Conservation (phyloP, 2,888 invertebrate species). For the Toxonevra muliebris region DNA sequence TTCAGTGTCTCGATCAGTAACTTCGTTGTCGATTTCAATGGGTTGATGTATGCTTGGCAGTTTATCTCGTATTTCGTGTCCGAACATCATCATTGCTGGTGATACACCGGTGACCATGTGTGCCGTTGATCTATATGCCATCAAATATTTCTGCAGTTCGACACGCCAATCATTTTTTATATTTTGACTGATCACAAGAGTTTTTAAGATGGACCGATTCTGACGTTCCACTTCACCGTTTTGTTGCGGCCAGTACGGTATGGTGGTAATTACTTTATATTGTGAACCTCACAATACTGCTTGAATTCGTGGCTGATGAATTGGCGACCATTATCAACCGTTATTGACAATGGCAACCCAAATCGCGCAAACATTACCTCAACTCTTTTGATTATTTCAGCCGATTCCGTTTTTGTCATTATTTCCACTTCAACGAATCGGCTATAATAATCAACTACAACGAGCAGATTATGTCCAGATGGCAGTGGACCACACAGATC, state of each 20-base stretch:
- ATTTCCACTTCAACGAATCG: slow-evolving; percentile 26
- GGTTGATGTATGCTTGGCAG: slow-evolving; percentile 1
- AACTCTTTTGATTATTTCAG: too few species aligned
- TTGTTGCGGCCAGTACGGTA: slow-evolving; percentile 43
- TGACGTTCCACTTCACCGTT: slow-evolving; percentile 27
- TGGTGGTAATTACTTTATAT: slow-evolving; percentile 41
- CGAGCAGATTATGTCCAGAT: slow-evolving; percentile 32
- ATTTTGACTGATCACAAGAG: slow-evolving; percentile 7
- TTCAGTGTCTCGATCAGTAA: too few species aligned
- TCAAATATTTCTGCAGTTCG: slow-evolving; percentile 6
- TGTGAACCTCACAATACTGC: slow-evolving; percentile 35
- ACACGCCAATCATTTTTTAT: slow-evolving; percentile 5
- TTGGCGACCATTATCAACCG: slow-evolving; percentile 49
- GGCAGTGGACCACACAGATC: slow-evolving; percentile 42
- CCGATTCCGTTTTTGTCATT: slow-evolving; percentile 31
- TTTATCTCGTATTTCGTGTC: slow-evolving; percentile 5
- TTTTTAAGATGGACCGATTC: slow-evolving; percentile 8
- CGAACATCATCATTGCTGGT: slow-evolving; percentile 9
- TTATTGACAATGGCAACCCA: slow-evolving; percentile 40
- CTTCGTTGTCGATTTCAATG: not conserved
- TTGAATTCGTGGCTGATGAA: slow-evolving; percentile 45
- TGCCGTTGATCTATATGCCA: slow-evolving; percentile 7
- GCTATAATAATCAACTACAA: slow-evolving; percentile 28
- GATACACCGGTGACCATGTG: slow-evolving; percentile 6
- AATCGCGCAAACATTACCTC: slow-evolving; percentile 46